Evolutionary conservation across 2,888 invertebrate genomes (phyloP).

Genomic region (Endotricha flammealis): DNA sequence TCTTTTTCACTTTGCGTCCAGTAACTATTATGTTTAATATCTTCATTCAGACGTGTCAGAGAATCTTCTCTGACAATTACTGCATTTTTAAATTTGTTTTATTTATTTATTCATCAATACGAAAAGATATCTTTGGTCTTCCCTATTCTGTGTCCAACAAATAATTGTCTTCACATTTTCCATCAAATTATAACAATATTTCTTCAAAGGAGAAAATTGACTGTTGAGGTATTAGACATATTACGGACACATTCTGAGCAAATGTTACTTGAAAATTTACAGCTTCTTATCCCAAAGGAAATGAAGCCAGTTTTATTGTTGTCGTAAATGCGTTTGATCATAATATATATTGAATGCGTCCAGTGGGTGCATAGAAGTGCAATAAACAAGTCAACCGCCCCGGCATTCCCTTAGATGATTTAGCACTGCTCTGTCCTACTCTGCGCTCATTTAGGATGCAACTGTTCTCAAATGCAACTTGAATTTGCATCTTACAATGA

Average conservation of each 20-base stretch:
- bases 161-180: too few relatives aligned
- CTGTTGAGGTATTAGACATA: too few relatives aligned
- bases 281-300: slow-evolving; percentile 30
- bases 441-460: slow-evolving; percentile 28
- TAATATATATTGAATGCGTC: slow-evolving; percentile 41
- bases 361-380: slow-evolving; percentile 42
- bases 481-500: not conserved
- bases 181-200: too few relatives aligned
- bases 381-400: slow-evolving; percentile 49
- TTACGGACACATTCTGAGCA: slow-evolving; percentile 10
- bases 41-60: too few relatives aligned
- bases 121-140: too few relatives aligned
- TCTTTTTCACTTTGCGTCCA: too few relatives aligned
- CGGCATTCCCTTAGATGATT: slow-evolving; percentile 44
- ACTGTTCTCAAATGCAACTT: slow-evolving; percentile 1
- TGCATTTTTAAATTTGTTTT: too few relatives aligned
- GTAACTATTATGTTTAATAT: too few relatives aligned
- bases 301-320: slow-evolving; percentile 38
- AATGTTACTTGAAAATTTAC: slow-evolving; percentile 21
- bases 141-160: too few relatives aligned
- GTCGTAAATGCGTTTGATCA: slow-evolving; percentile 51
- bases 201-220: too few relatives aligned
- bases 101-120: too few relatives aligned
- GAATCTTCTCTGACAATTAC: too few relatives aligned
- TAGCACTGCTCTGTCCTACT: slow-evolving; percentile 33